Percentiles rank a stretch among this genome's conserved stretches.
Evolutionary conservation across 2,113 vertebrate species (phyloP).

Genomic region (Melanostigma gelatinosum): DNA sequence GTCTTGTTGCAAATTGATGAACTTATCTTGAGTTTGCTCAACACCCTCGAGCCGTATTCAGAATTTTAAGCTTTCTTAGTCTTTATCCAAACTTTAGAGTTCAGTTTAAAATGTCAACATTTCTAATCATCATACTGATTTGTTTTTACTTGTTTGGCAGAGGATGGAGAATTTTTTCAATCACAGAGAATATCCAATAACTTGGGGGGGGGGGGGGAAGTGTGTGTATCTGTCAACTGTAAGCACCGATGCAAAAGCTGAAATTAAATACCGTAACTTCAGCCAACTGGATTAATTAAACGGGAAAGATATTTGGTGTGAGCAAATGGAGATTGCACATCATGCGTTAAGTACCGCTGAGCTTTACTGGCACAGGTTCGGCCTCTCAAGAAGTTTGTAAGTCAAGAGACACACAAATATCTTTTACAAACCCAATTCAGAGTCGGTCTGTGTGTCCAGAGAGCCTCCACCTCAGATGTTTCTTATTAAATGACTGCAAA

Average conservation of each 20-base stretch:
- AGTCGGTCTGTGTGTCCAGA: constrained; percentile 41
- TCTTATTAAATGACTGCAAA: constrained; percentile 52
- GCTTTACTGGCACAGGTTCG: constrained; percentile 27
- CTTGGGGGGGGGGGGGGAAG: neutral
- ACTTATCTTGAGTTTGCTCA: constrained; percentile 14
- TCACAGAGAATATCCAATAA: constrained; percentile 23
- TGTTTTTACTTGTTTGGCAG: constrained; percentile 15
- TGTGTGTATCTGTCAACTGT: neutral
- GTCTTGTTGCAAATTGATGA: constrained; percentile 4
- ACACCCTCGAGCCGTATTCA: neutral
- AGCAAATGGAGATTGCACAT: constrained; percentile 34
- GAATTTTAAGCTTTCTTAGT: constrained; percentile 12
- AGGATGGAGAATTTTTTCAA: neutral
- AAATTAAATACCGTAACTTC: constrained; percentile 14
- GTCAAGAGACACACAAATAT: constrained; percentile 29
- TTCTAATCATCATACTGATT: constrained; percentile 7
- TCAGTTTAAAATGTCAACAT: constrained; percentile 22
- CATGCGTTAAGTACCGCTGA: constrained; percentile 26
- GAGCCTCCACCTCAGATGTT: constrained; percentile 33
- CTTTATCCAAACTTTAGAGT: neutral
- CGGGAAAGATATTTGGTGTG: constrained; percentile 1
- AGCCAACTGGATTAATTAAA: constrained; percentile 27
- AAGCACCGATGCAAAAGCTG: constrained; percentile 1
- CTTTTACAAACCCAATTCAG: constrained; percentile 33
- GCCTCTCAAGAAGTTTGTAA: constrained; percentile 27